A percentile compares a stretch with the other conserved stretches of the same genome.
Conservation (phyloP, 2,888 invertebrate genomes). For the Blastobasis lacticolella region DNA sequence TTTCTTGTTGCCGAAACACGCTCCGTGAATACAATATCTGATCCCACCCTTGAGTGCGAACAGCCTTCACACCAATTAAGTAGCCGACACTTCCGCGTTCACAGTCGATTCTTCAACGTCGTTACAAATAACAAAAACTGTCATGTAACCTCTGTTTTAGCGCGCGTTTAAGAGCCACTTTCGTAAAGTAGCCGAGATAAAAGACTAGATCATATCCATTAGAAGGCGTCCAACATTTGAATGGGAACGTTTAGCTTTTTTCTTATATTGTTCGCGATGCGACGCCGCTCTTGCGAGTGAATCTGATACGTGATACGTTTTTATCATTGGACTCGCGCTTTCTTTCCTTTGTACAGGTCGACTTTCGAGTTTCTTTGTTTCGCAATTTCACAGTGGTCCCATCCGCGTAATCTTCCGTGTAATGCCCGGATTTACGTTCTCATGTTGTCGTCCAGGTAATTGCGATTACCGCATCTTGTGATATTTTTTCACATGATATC, state of each 20-base stretch:
- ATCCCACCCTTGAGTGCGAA: constrained; percentile 47
- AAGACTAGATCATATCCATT: constrained; percentile 25
- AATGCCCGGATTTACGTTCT: constrained; percentile 43
- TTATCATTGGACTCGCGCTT: constrained; percentile 40
- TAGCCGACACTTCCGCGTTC: constrained; percentile 39
- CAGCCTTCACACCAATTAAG: constrained; percentile 41
- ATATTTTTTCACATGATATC: constrained; percentile 36
- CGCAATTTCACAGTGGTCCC: constrained; percentile 53
- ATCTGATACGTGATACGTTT: constrained; percentile 37
- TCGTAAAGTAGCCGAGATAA: constrained; percentile 25
- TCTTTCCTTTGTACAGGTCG: constrained; percentile 46
- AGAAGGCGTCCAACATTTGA: constrained; percentile 13
- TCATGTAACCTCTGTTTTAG: constrained; percentile 22
- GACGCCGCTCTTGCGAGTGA: constrained; percentile 21
- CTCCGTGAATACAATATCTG: constrained; percentile 33
- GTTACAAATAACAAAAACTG: constrained; percentile 29
- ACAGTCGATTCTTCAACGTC: constrained; percentile 16
- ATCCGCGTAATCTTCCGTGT: constrained; percentile 51
- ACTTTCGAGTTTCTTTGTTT: constrained; percentile 63
- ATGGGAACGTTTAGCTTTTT: constrained; percentile 10
- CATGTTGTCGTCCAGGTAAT: constrained; percentile 45
- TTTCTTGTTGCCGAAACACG: constrained; percentile 1
- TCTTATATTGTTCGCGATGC: constrained; percentile 19
- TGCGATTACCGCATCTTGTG: constrained; percentile 45
- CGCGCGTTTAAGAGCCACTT: constrained; percentile 15